A percentile compares a stretch with the other conserved stretches of the same genome.
Conservation (phyloP, 2,797 vertebrate genomes). For the Phataginus tricuspis region DNA sequence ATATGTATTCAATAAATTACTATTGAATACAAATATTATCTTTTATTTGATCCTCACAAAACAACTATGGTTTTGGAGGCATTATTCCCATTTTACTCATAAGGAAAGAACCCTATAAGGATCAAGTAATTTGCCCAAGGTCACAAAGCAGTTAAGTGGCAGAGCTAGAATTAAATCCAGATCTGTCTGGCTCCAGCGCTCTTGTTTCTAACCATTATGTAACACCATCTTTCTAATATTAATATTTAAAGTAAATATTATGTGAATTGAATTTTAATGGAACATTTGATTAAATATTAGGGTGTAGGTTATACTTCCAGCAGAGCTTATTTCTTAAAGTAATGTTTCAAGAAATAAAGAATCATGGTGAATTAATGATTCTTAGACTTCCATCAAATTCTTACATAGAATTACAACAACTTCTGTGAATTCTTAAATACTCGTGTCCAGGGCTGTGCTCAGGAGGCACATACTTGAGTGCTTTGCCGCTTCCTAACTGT, state of each 20-base stretch:
- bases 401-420: conserved; percentile 10
- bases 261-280: not conserved
- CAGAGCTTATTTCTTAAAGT: not conserved
- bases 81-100: not conserved
- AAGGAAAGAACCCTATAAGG: not conserved
- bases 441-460: not conserved
- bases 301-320: not conserved
- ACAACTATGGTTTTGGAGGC: not conserved
- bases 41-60: not conserved
- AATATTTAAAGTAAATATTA: not conserved
- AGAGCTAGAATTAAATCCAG: not conserved
- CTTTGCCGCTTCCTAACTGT: not conserved
- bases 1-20: not conserved
- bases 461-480: not conserved
- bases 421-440: not conserved
- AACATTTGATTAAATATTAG: conserved; percentile 16
- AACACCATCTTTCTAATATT: not conserved
- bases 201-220: not conserved
- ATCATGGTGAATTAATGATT: not conserved
- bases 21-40: not conserved
- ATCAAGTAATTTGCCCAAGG: not conserved
- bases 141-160: not conserved
- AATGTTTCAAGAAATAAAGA: not conserved
- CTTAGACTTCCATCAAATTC: not conserved
- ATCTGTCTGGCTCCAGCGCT: not conserved